Conservation (phyloP, 2,888 invertebrate genomes). For the Coremacera marginata region DNA sequence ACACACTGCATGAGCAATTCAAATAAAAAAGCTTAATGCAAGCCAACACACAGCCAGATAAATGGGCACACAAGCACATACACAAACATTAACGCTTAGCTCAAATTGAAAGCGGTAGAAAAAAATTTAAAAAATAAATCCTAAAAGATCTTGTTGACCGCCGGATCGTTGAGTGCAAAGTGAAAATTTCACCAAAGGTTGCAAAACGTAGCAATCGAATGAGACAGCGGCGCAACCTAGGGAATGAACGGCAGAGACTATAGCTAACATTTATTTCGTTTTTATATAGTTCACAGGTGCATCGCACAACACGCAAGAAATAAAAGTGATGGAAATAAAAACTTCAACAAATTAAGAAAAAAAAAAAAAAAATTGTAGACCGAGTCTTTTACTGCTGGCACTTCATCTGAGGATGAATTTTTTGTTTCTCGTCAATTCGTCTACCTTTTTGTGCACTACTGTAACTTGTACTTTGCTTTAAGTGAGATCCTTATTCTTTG, state of each 20-base stretch:
- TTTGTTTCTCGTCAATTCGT: too few species aligned
- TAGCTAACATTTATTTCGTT: background rate
- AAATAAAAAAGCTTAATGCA: slow-evolving; percentile 18
- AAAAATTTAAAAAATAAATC: background rate
- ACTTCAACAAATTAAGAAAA: slow-evolving; percentile 18
- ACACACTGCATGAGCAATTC: background rate
- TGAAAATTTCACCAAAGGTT: background rate
- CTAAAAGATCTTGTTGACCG: slow-evolving; percentile 1
- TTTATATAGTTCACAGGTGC: slow-evolving; percentile 9
- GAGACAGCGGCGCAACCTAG: background rate
- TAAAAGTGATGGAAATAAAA: background rate
- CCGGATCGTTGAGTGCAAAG: background rate
- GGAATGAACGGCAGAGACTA: background rate
- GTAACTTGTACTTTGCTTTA: too few species aligned
- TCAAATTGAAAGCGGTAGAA: slow-evolving; percentile 7
- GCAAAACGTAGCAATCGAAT: background rate
- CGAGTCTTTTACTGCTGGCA: background rate
- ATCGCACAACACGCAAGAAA: background rate
- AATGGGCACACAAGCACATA: background rate
- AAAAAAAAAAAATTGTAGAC: background rate
- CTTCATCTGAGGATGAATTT: background rate
- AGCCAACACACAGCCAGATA: slow-evolving; percentile 6
- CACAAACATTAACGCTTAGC: background rate
- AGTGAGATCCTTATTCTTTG: too few species aligned
- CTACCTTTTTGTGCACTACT: too few species aligned